These are phyloP conservation scores for Cherax quadricarinatus DNA, from an alignment of 1,140 invertebrate species.

Conservation along the genomic window DNA sequence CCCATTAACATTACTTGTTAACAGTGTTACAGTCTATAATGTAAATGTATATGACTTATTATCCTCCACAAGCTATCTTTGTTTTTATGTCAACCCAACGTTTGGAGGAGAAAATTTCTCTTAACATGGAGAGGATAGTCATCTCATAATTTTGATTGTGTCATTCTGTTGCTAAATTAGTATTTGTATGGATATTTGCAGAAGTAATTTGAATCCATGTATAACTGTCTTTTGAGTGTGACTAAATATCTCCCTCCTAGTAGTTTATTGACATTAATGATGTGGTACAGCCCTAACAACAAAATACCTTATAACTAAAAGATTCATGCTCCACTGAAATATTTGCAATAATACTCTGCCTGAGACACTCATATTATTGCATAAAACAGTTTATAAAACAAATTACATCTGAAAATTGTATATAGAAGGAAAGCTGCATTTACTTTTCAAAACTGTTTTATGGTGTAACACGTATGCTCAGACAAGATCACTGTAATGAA, in stretches of 20 bases:
- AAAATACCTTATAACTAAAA: not conserved
- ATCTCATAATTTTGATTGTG: no score
- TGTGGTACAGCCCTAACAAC: not conserved
- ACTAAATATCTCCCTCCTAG: constrained; percentile 12
- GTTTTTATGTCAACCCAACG: no score
- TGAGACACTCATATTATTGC: not conserved
- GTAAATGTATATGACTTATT: no score
- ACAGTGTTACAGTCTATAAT: no score
- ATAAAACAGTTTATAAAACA: not conserved
- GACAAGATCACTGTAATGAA: not conserved
- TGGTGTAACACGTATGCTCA: not conserved
- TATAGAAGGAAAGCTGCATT: not conserved
- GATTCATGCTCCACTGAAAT: not conserved
- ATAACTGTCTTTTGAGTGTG: not conserved
- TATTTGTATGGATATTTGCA: not conserved
- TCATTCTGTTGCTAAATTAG: not conserved
- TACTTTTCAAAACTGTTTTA: not conserved
- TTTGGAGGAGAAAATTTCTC: no score
- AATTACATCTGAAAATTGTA: not conserved
- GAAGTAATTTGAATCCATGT: not conserved
- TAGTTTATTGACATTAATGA: constrained; percentile 16
- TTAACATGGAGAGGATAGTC: no score
- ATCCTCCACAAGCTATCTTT: no score
- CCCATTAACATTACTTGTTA: no score
- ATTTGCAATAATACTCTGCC: not conserved